Evolutionary conservation across 2,797 vertebrate genomes (phyloP), one percentile per base, ranked within the genome.

Genomic region (Crocidura indochinensis): DNA sequence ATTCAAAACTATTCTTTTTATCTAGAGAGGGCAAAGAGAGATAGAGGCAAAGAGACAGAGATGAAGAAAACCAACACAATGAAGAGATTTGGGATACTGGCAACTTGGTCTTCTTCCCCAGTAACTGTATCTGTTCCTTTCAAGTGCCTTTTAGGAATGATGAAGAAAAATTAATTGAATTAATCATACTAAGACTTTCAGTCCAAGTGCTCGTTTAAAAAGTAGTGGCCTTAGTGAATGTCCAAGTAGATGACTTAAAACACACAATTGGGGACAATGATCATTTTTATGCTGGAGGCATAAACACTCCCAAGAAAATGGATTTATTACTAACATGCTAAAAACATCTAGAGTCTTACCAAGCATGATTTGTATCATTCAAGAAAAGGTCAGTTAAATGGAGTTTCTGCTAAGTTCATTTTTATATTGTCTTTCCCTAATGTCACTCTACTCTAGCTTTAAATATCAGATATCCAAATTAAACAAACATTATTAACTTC

Each of bases 111-210:
- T 91, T 90, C 49, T 56, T 88, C 44, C 64, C 78, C 77, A 84
- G 20, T 10, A 3, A 38, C 1, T 38, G 20, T 93, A 96, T 96
- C 96, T 97, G 94, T 75, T 87, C 49, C 86, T 91, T 94, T 92
- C 88, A 92, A 94, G 90, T 90, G 53, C n/a, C 51, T 82, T 91
- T 85, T 68, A 85, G 64, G 68, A 85, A 60, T 49, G 51, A 80
- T 27, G 64, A 62, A 80, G 87, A 94, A 95, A 92, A 38, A 38
- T 38, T 38, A 38, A 20, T 92, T 89, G 75, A 44, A 17, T 94
- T 94, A 80, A 95, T 83, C 95, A 68, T 92, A 53, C 12, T 79
- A 22, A 85, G 94, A 93, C 88, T 92, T 96, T 96, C 88, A 26
- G 64, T 47, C 77, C 73, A 1, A 65, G 17, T 92, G 46, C 64